Percentiles rank a stretch among this genome's conserved stretches.
phyloP scores from a whole-genome alignment of 1,140 invertebrate genomes.

The Sitophilus oryzae region DNA sequence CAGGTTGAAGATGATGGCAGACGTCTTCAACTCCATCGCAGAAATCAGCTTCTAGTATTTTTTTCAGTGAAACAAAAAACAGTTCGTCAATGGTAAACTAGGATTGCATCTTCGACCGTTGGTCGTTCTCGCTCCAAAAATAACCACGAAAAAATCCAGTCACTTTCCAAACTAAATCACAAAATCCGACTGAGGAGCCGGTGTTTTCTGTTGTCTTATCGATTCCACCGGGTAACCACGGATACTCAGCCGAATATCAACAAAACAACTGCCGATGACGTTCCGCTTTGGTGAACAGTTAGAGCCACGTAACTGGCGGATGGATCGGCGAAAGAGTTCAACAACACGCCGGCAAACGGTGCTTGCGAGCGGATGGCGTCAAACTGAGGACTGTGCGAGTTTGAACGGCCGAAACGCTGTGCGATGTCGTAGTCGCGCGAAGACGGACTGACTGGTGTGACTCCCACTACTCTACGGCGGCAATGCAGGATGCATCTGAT shows the following conservation, averaged over 20 bases:
- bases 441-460: constrained; percentile 1
- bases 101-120: no score
- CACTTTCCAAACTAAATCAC: constrained; percentile 3
- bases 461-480: constrained; percentile 20
- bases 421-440: constrained; percentile 7
- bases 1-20: neutral
- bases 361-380: constrained; percentile 17
- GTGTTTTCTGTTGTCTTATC: constrained; percentile 5
- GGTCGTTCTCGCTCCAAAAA: neutral
- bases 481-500: constrained; percentile 21
- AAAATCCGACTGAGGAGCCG: neutral
- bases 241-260: constrained; percentile 15
- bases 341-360: neutral
- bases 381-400: constrained; percentile 9
- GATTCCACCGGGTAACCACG: constrained; percentile 22
- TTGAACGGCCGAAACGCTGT: constrained; percentile 14
- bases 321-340: neutral
- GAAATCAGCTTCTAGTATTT: neutral
- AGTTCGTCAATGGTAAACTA: no score
- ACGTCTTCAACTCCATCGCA: neutral
- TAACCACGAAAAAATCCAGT: neutral
- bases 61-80: neutral
- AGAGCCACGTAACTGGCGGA: constrained; percentile 13
- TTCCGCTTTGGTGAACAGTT: constrained; percentile 19
- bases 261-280: constrained; percentile 14